These are phyloP conservation scores for Rallus limicola DNA, from an alignment of 2,113 vertebrate species.

Conservation along the genomic window DNA sequence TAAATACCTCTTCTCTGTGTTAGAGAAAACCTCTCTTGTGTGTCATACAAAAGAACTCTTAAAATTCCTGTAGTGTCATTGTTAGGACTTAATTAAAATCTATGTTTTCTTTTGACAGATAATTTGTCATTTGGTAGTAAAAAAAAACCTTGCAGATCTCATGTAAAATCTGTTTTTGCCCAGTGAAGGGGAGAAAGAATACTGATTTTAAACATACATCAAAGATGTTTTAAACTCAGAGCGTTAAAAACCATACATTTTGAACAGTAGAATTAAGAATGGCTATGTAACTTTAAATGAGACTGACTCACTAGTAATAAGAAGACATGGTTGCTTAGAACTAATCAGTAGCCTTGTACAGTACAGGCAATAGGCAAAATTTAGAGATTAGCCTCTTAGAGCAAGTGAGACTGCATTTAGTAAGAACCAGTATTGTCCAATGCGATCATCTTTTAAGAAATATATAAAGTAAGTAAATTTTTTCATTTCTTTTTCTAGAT, in stretches of 20 bases:
- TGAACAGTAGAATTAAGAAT: background rate
- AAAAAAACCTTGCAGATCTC: background rate
- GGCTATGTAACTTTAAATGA: background rate
- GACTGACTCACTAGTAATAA: background rate
- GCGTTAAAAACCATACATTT: background rate
- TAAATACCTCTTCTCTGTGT: background rate
- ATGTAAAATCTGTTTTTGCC: background rate
- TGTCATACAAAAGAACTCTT: background rate
- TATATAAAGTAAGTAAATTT: background rate
- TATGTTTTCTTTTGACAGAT: background rate
- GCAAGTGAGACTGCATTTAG: background rate
- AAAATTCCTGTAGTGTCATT: background rate
- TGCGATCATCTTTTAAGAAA: background rate
- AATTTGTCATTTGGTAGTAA: background rate
- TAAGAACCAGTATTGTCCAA: background rate
- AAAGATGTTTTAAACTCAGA: background rate
- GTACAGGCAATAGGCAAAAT: background rate
- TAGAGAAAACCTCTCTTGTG: background rate
- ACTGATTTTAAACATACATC: background rate
- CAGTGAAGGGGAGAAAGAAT: background rate
- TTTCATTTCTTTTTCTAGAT: constrained; percentile 76
- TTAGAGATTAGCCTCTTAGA: background rate
- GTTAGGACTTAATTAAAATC: background rate
- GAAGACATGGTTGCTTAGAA: background rate
- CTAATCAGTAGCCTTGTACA: background rate